Conservation (phyloP, 1,140 invertebrate genomes). For the Formica exsecta region DNA sequence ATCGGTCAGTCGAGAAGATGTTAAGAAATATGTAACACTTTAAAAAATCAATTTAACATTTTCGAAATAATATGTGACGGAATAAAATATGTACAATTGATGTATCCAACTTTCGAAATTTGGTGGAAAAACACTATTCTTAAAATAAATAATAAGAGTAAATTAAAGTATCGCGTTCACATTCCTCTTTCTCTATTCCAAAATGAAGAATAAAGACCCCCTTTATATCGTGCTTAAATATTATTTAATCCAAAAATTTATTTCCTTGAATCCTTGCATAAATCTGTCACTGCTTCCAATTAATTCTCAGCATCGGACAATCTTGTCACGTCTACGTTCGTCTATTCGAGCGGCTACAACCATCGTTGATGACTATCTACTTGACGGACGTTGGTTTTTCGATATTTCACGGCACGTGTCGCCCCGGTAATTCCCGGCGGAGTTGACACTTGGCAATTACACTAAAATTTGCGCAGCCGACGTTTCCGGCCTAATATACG, state of each 20-base stretch:
- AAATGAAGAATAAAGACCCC: background rate
- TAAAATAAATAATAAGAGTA: background rate
- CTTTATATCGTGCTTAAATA: background rate
- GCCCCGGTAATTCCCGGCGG: background rate
- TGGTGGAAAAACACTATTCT: background rate
- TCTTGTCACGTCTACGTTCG: background rate
- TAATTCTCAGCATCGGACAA: conserved; percentile 1
- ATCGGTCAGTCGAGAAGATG: background rate
- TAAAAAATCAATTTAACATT: background rate
- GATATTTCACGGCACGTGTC: conserved; percentile 18
- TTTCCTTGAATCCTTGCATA: background rate
- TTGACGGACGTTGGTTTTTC: conserved; percentile 26
- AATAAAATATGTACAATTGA: background rate
- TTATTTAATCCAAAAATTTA: background rate
- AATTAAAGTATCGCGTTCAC: no score
- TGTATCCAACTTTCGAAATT: background rate
- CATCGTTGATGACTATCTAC: background rate
- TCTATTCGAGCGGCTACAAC: conserved; percentile 1
- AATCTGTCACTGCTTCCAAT: background rate
- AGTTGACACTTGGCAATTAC: conserved; percentile 32
- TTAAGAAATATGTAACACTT: background rate
- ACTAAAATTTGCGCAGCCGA: background rate
- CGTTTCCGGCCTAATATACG: conserved; percentile 10
- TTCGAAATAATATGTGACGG: background rate
- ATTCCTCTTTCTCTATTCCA: background rate